Base-by-base conservation (phyloP, 2,113 vertebrate species). In the Coptodon bakossiorum region DNA sequence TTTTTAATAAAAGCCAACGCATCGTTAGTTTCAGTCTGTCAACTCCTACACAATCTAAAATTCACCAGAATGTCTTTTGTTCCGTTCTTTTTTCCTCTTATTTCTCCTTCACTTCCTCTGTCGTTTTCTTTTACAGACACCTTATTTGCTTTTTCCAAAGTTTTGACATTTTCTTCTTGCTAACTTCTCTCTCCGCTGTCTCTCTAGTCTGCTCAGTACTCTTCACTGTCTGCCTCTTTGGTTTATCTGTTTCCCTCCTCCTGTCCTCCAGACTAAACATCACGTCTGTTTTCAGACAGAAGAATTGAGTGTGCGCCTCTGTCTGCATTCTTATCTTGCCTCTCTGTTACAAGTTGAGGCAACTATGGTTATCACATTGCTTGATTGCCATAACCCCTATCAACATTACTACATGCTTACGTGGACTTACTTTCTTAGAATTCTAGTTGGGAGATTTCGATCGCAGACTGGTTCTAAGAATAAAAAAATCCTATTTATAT, bases 241-340 rank as follows among this genome's bases (percentile, higher is more conserved):
- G 81, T 90, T 84, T 84, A 81, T 92, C 88, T 79, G 81, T 82
- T 84, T 88, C 79, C 88, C 89, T 89, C 87, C 88, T 22, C 81
- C 85, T 36, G 81, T 63, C 86, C 57, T 83, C 83, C 88, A 94
- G 93, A 94, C 93, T 94, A 93, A 94, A 94, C 93, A 93, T 73
- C 82, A 83, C 3, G 86, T 90, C 91, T 90, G 85, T 76, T 89
- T 85, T 89, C 92, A 92, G 88, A 91, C 91, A 76, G 88, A 91
- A 82, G 86, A 92, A 89, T 66, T 48, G 63, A 79, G 84, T 81
- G 45, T 83, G 19, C 36, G 19, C 19, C 63, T 78, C 16, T 82
- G 85, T 29, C 50, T 88, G 80, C 82, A 73, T 80, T 84, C 90
- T 84, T 83, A 87, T 89, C 89, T 91, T 8, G 24, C 50, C 73